Percentiles rank a stretch among this genome's conserved stretches.
phyloP scores from a whole-genome alignment of 2,113 vertebrate species.

The Odontophorus gujanensis region DNA sequence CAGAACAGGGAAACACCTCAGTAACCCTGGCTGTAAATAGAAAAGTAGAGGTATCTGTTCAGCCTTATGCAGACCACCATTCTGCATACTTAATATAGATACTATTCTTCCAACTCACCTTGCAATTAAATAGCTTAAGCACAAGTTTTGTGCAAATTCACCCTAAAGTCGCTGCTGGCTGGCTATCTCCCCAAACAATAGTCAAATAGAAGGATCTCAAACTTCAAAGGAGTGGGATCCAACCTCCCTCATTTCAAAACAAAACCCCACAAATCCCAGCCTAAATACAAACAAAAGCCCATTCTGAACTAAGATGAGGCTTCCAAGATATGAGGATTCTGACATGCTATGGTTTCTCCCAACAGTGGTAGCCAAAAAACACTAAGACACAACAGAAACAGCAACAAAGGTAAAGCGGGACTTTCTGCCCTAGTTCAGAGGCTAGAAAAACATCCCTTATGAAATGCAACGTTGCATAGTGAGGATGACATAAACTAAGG shows the following conservation, averaged over 20 bases:
- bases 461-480: background rate
- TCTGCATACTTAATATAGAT: background rate
- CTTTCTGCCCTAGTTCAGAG: background rate
- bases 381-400: background rate
- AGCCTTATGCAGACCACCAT: background rate
- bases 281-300: background rate
- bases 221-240: background rate
- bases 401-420: background rate
- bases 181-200: background rate
- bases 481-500: background rate
- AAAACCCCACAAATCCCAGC: background rate
- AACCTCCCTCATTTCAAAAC: background rate
- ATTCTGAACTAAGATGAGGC: background rate
- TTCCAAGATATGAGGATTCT: background rate
- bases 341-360: background rate
- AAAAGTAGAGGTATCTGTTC: background rate
- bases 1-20: background rate
- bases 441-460: background rate
- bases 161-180: background rate
- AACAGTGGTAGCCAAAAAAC: background rate
- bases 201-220: background rate
- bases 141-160: background rate
- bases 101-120: background rate
- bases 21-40: background rate
- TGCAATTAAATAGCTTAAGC: background rate